Evolutionary conservation across 2,113 vertebrate genomes (phyloP), one percentile per base, ranked within the genome.

Genomic region (Tetrax tetrax): DNA sequence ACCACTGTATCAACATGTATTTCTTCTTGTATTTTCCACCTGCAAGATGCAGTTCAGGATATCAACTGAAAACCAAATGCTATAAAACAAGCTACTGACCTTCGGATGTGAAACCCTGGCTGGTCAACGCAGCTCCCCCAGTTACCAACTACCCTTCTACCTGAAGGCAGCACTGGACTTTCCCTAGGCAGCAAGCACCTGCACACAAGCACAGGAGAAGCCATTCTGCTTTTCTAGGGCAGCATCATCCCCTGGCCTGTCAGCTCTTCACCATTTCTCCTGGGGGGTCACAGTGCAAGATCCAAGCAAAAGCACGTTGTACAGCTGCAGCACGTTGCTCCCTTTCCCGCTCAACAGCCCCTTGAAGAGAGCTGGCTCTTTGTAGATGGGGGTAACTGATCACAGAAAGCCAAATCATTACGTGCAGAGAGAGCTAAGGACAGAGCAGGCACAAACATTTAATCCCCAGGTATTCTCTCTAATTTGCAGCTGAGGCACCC

Each of bases 401-500:
- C 69, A 68, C 72, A 83, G 60, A 63, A 80, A 83, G 48, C 37
- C 29, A 27, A 68, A 81, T 45, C 43, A 24, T 76, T 63, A 88
- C 23, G 15, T 14, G 66, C 50, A 77, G 66, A 75, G 59, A 83
- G 31, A 61, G 18, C 24, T 47, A 72, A 56, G 25, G 45, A 29
- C 60, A 72, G 70, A 87, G 59, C 31, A 85, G 47, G 37, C 45
- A 89, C 29, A 53, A 50, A 61, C 17, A 53, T 61, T 85, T 41
- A 59, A 80, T 57, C 82, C 9, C 50, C 28, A 91, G 63, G 57
- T 72, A 87, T 53, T 61, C 48, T 68, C 48, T 87, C 31, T 91
- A 61, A 88, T 90, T 93, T 72, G 81, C 78, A 80, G 74, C 75
- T 53, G 66, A 95, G 69, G 29, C 9, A 10, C 35, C 24, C 77